phyloP scores from a whole-genome alignment of 2,888 invertebrate genomes.

The Lepidocyrtoides sp. region DNA sequence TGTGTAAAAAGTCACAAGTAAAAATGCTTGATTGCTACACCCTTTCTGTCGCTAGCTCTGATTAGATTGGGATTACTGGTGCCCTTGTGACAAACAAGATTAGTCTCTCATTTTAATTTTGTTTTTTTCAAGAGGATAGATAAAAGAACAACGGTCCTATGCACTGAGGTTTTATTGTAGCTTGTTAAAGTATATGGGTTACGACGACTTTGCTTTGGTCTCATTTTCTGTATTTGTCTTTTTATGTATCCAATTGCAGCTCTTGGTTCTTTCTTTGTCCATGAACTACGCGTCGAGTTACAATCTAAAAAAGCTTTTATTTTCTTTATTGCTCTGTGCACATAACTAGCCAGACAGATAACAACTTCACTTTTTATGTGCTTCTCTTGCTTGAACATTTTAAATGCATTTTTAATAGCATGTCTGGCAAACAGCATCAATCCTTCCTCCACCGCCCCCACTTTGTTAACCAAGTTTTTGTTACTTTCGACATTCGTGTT shows the following conservation, averaged over 20 bases:
- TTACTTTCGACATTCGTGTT: background rate
- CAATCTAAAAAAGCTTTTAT: background rate
- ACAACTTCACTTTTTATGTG: background rate
- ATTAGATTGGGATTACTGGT: too few species aligned
- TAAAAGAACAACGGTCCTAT: too few species aligned
- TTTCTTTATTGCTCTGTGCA: background rate
- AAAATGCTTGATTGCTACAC: too few species aligned
- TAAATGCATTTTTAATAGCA: slow-evolving; percentile 4
- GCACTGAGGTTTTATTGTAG: too few species aligned
- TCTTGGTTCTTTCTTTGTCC: background rate
- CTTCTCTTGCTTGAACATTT: background rate
- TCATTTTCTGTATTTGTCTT: background rate
- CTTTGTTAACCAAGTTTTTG: background rate
- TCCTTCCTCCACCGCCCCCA: background rate
- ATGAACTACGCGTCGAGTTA: background rate
- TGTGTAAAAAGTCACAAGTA: too few species aligned
- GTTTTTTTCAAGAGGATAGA: too few species aligned
- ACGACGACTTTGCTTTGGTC: background rate
- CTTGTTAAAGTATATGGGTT: too few species aligned
- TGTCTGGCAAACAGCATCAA: slow-evolving; percentile 6
- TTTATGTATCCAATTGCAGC: background rate
- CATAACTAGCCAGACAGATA: background rate
- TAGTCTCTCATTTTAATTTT: too few species aligned
- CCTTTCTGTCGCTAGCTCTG: too few species aligned
- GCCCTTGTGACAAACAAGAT: too few species aligned